Percentiles rank a stretch among this genome's conserved stretches.
phyloP scores from a whole-genome alignment of 2,888 invertebrate genomes.

The Sarcophaga rosellei region DNA sequence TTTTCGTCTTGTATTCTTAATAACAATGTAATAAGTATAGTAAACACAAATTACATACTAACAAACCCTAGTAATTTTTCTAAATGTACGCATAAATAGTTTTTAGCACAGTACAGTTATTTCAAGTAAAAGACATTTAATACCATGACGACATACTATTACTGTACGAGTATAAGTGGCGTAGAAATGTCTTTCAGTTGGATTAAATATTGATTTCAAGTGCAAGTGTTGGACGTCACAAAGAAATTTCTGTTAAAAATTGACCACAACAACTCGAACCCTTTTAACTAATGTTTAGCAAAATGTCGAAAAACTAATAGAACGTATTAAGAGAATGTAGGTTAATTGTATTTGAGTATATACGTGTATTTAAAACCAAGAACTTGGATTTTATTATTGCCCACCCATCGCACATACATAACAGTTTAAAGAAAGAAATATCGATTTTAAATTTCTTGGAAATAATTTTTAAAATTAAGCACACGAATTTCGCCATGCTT shows the following conservation, averaged over 20 bases:
- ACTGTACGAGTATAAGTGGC: constrained; percentile 26
- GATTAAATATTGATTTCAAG: constrained; percentile 64
- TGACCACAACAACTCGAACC: constrained; percentile 11
- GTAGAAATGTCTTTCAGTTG: constrained; percentile 43
- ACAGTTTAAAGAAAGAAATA: constrained; percentile 17
- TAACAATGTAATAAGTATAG: no score
- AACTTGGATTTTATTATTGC: constrained; percentile 42
- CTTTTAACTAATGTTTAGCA: not conserved
- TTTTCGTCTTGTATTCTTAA: no score
- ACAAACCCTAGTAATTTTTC: no score
- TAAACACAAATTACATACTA: no score
- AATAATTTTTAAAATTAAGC: not conserved
- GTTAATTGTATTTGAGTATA: constrained; percentile 59
- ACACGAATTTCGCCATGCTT: not conserved
- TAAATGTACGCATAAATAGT: no score
- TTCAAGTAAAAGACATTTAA: constrained; percentile 41
- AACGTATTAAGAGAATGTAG: constrained; percentile 46
- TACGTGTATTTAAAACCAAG: constrained; percentile 29
- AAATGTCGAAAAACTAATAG: not conserved
- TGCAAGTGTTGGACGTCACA: constrained; percentile 49
- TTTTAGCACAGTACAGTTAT: not conserved
- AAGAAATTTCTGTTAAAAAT: constrained; percentile 19
- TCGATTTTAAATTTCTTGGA: not conserved
- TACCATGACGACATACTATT: constrained; percentile 22
- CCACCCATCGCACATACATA: constrained; percentile 9